phyloP scores from a whole-genome alignment of 2,113 vertebrate genomes.

The Saccopteryx bilineata region DNA sequence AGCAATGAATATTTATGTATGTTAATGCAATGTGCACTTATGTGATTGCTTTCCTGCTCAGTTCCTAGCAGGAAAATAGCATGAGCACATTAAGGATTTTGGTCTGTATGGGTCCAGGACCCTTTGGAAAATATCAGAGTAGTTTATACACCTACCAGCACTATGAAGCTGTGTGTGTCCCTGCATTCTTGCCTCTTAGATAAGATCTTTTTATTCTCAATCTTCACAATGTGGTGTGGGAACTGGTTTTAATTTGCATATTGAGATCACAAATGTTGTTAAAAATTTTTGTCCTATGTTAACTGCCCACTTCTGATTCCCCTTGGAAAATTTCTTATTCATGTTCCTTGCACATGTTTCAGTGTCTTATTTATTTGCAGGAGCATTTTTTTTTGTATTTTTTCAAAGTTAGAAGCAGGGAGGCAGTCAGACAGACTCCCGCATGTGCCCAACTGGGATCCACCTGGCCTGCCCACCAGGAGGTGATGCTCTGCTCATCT shows the following conservation, averaged over 20 bases:
- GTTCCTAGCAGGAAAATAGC: not conserved
- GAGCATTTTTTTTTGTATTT: not conserved
- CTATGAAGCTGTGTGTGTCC: not conserved
- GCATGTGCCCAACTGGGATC: too few species aligned
- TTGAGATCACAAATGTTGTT: not conserved
- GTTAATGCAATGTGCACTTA: not conserved
- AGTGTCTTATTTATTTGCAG: not conserved
- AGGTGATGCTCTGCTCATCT: too few species aligned
- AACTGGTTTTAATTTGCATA: not conserved
- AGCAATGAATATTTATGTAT: not conserved
- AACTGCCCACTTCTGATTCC: not conserved
- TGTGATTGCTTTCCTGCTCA: not conserved
- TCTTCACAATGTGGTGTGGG: not conserved
- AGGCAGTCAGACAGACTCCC: too few species aligned
- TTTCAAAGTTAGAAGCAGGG: too few species aligned
- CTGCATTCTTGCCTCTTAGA: not conserved
- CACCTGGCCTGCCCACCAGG: too few species aligned
- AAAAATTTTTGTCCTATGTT: not conserved
- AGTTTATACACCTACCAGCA: not conserved
- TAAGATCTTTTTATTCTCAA: too few species aligned
- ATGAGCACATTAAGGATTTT: accelerated
- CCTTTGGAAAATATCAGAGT: not conserved
- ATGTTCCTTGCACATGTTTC: not conserved
- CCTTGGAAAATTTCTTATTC: not conserved
- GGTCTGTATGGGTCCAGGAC: not conserved